phyloP scores from a whole-genome alignment of 2,797 vertebrate genomes.

The Eleutherodactylus coqui region DNA sequence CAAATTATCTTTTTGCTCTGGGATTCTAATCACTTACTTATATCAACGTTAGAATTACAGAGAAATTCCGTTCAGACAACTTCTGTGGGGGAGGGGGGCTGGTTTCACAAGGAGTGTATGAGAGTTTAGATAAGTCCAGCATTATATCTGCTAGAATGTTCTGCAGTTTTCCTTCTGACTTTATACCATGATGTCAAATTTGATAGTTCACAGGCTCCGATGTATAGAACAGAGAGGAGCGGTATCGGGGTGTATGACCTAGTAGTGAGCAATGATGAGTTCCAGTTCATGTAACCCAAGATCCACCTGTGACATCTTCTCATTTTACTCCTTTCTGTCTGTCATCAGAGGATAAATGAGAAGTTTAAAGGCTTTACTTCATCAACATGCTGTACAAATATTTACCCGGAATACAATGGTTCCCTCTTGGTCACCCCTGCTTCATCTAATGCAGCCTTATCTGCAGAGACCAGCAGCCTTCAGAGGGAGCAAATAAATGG shows the following conservation, averaged over 20 bases:
- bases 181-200: neutral
- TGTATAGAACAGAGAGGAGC: neutral
- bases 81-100: too few species aligned
- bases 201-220: slow-evolving; percentile 2
- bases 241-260: neutral
- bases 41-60: too few species aligned
- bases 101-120: too few species aligned
- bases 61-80: too few species aligned
- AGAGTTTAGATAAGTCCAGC: neutral
- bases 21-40: too few species aligned
- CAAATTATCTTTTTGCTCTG: too few species aligned
- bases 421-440: neutral
- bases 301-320: neutral
- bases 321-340: slow-evolving; percentile 1
- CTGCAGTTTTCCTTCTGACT: neutral
- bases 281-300: neutral
- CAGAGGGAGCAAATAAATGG: neutral
- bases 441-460: neutral
- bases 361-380: slow-evolving; percentile 22
- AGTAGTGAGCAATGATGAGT: neutral
- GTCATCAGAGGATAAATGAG: neutral
- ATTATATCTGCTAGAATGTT: neutral
- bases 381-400: slow-evolving; percentile 21
- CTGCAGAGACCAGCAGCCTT: neutral
- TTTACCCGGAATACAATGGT: slow-evolving; percentile 27